Conservation (phyloP, 2,797 vertebrate genomes). For the Typhlichthys eigenmanni region DNA sequence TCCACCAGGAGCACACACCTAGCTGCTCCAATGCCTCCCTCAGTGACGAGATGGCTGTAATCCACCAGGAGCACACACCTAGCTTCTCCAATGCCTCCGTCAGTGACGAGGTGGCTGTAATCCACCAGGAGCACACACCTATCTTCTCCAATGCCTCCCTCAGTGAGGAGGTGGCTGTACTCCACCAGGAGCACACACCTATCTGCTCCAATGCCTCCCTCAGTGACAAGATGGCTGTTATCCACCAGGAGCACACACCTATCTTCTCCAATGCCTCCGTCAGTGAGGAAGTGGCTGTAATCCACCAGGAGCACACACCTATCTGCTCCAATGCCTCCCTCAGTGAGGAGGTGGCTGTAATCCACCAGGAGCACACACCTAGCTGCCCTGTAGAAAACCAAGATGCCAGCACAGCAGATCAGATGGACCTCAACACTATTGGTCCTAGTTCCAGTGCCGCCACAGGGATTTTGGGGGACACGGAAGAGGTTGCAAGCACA, state of each 20-base stretch:
- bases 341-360: constrained; percentile 9
- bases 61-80: too few relatives aligned
- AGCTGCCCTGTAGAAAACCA: constrained; percentile 3
- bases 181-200: too few relatives aligned
- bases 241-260: not conserved
- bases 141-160: too few relatives aligned
- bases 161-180: too few relatives aligned
- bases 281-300: constrained; percentile 8
- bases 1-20: not conserved
- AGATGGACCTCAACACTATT: constrained; percentile 8
- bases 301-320: not conserved
- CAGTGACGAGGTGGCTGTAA: too few relatives aligned
- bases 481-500: constrained; percentile 5
- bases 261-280: not conserved
- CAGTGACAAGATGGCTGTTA: not conserved
- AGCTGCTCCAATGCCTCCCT: too few relatives aligned
- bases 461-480: not conserved
- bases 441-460: not conserved
- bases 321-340: not conserved
- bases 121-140: too few relatives aligned
- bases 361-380: not conserved
- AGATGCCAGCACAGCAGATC: constrained; percentile 1
- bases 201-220: not conserved
- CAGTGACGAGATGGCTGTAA: too few relatives aligned
- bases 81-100: too few relatives aligned